Base-by-base conservation (phyloP, 2,888 invertebrate genomes). In the Ennomos fuscantarius region DNA sequence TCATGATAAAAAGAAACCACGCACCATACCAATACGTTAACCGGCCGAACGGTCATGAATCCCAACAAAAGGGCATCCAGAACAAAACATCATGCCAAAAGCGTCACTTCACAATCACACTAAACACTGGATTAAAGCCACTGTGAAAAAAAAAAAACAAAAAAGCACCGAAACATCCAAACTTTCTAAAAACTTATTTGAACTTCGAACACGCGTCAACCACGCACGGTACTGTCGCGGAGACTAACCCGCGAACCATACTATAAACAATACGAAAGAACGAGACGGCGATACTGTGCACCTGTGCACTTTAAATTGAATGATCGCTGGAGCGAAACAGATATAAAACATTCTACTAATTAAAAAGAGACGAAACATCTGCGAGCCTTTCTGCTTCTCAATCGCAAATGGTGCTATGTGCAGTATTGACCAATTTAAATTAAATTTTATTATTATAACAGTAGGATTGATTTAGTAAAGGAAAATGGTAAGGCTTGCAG, bases 221-320 rank as follows among this genome's bases (percentile, higher is more conserved):
- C 68, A 55, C 65, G 63, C 66, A 66, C 74, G 76, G 76, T 67
- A 60, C 70, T 64, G 62, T 59, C 71, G 71, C 71, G 75, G 76
- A 82, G 83, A 90, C 89, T 89, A 84, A 78, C 81, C 81, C 71
- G 74, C 72, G 72, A 71, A 57, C 65, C 69, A 68, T 66, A 74
- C 70, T 66, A 69, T 70, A 73, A 70, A 70, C 70, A 70, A 68
- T 66, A 62, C 58, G 88, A 62, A 82, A 63, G 82, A 90, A 75
- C 74, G 88, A 83, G 89, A 89, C 79, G 58, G 63, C 74, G 66
- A 66, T 66, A 82, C 50, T 65, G 68, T 86, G 87, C 90, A 91
- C 90, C 90, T 90, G 90, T 90, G 86, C 86, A 89, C 87, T 88
- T 86, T 76, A 83, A 85, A 82, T 77, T 85, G 85, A 88, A 86